Evolutionary conservation across 2,113 vertebrate genomes (phyloP), one percentile per base, ranked within the genome.

Genomic region (Rhinopithecus roxellana): DNA sequence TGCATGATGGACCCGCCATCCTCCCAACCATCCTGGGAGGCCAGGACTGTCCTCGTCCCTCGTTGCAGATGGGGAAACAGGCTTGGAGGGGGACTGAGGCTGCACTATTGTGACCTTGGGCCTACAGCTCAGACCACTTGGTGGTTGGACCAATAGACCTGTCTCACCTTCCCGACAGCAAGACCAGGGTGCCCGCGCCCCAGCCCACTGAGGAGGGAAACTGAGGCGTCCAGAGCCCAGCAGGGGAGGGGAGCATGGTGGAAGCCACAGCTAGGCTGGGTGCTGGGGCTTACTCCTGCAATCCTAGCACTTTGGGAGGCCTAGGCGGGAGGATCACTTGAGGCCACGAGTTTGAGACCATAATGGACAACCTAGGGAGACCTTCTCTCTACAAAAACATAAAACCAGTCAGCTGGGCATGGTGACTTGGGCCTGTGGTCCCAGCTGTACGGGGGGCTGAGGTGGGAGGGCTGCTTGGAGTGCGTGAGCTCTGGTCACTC

Each of bases 401-500:
- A 17, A 8, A 69, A 35, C 35, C 30, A 16, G 14, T 69, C 7
- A 69, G 7, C 32, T 1, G 0, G 32, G 59, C 18, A 20, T 61
- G 59, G 59, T 61, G 59, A 23, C 59, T 25, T 25, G 25, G 20
- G 67, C 32, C 67, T 17, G 14, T 69, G 32, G 67, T 69, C 67
- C 32, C 67, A 69, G 32, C 30, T n/a, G 16, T 35, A 14, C 3
- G 0, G 1, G 32, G 7, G 6, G 32, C 67, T 17, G 67, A 69
- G 67, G 32, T 69, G 14, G 32, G 67, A 35, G 30, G 32, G 32
- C 32, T 35, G 67, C 6, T 18, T n/a, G 67, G 7, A 35, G 14
- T 18, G 32, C 32, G 8, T 35, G 6, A 8, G 32, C 67, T 18
- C 30, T 35, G 32, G 3, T 18, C 67, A 1, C 16, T 17, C 67